These are phyloP conservation scores for Premnoplex brunnescens DNA, from an alignment of 2,797 vertebrate genomes.

Conservation along the genomic window DNA sequence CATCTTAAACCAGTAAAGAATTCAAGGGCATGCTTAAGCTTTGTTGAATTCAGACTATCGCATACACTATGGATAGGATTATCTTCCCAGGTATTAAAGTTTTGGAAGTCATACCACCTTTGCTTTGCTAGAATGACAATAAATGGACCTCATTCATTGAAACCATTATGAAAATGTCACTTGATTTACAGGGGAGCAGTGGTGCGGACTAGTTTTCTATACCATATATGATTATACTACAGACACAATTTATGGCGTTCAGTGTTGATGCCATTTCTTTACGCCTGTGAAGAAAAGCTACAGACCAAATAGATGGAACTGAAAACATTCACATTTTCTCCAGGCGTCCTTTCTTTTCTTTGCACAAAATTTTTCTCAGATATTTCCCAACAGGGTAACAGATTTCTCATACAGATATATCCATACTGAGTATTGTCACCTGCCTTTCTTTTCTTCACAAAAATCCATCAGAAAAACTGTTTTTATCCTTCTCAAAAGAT, in stretches of 20 bases:
- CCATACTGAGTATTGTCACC: background rate
- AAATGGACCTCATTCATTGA: background rate
- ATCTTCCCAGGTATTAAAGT: background rate
- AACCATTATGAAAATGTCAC: background rate
- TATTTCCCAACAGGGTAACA: background rate
- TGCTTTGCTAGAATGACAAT: background rate
- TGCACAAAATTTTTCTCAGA: background rate
- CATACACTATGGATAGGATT: fast-evolving
- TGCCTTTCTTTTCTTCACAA: background rate
- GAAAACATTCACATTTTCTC: background rate
- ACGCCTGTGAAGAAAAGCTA: background rate
- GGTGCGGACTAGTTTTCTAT: background rate
- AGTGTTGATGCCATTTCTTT: background rate
- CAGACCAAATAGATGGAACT: background rate
- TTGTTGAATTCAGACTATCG: background rate
- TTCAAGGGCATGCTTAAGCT: background rate
- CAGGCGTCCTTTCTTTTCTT: background rate
- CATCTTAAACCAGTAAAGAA: background rate
- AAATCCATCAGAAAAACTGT: background rate
- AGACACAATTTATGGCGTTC: background rate
- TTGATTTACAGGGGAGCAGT: background rate
- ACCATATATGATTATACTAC: background rate
- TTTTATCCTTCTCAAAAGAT: background rate
- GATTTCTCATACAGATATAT: background rate
- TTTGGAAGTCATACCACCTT: background rate